Percentiles rank a stretch among this genome's conserved stretches.
Conservation (phyloP, 2,113 vertebrate species). For the Rattus rattus region DNA sequence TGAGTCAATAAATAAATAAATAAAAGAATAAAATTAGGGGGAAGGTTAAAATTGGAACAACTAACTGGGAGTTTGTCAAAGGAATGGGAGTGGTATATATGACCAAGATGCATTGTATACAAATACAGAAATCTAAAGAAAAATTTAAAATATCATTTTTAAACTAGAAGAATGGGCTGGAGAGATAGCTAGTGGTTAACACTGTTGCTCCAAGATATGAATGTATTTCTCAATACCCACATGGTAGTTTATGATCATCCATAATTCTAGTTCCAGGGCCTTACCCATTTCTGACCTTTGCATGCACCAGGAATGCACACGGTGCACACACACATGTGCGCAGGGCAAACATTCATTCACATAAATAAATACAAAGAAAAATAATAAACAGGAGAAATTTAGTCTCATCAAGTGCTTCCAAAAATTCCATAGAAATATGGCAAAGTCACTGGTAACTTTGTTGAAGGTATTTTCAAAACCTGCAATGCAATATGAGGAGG, state of each 20-base stretch:
- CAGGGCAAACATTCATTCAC: neutral
- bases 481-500: neutral
- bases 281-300: neutral
- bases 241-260: neutral
- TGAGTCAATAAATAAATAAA: neutral
- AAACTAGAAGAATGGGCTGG: neutral
- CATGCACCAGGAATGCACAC: neutral
- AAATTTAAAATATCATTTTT: neutral
- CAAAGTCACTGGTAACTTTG: neutral
- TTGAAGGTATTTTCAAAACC: neutral
- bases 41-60: no score
- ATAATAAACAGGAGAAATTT: neutral
- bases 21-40: neutral
- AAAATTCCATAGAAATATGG: neutral
- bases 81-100: neutral
- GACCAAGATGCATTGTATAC: neutral
- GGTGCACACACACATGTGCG: neutral
- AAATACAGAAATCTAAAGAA: neutral
- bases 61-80: neutral
- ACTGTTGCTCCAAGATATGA: no score
- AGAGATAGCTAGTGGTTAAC: neutral
- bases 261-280: no score
- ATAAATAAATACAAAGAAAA: neutral
- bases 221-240: no score
- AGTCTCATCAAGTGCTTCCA: neutral